These are phyloP conservation scores for Dryoscopus gambensis DNA, from an alignment of 2,113 vertebrate genomes.

Conservation along the genomic window DNA sequence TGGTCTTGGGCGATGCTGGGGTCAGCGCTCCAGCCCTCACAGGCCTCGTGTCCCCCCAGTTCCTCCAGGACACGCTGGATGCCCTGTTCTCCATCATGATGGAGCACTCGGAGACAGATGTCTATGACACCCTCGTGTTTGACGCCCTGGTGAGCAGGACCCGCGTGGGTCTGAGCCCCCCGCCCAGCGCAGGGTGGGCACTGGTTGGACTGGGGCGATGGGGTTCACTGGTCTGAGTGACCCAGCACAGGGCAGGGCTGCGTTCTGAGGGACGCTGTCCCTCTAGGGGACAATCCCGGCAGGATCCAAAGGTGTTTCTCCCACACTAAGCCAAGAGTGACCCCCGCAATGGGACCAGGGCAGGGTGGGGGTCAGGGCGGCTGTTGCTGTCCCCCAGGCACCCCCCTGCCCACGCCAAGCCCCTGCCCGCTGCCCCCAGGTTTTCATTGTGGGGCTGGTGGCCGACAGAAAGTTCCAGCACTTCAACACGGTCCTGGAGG, in stretches of 20 bases:
- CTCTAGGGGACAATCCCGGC: neutral
- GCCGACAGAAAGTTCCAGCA: conserved; percentile 63
- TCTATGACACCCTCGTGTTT: conserved; percentile 80
- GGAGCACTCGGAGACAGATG: conserved; percentile 81
- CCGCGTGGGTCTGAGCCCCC: rapidly evolving
- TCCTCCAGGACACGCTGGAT: conserved; percentile 85
- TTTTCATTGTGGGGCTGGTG: conserved; percentile 60
- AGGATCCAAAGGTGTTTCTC: neutral
- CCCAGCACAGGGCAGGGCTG: neutral
- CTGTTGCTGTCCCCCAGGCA: neutral
- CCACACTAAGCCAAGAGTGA: neutral
- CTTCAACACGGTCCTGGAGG: conserved; percentile 60
- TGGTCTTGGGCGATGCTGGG: neutral
- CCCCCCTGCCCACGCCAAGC: neutral
- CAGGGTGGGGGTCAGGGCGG: neutral
- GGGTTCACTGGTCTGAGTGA: neutral
- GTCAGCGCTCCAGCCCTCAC: rapidly evolving
- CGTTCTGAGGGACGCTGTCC: neutral
- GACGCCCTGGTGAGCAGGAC: conserved; percentile 77
- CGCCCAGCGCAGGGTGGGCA: neutral
- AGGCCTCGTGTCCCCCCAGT: conserved; percentile 59
- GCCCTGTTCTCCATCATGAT: conserved; percentile 89
- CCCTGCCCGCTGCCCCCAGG: neutral
- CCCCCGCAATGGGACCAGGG: rapidly evolving
- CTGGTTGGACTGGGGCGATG: neutral